Evolutionary conservation across 2,888 invertebrate genomes (phyloP), one percentile per base, ranked within the genome.

Genomic region (Lumbricus terrestris): DNA sequence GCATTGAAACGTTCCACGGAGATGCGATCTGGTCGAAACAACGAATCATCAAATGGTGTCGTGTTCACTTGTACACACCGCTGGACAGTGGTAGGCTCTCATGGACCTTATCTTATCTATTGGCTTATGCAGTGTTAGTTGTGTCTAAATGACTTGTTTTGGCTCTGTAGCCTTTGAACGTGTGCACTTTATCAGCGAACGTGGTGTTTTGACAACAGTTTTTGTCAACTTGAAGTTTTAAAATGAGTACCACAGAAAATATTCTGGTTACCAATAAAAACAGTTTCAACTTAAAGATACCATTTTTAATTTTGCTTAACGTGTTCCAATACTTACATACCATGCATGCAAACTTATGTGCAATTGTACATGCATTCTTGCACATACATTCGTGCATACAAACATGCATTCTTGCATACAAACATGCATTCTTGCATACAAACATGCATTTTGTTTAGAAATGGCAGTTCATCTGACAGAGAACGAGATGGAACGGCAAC

Each of bases 41-140:
- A 37, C 89, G 23, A 37, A 38, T 89, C 34, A 69, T 89, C 34
- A 35, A 13, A 23, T 89, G 89, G 89, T 89, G 89, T 54, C 89
- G 89, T 16, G 69, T 23, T 29, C 89, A n/a, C 23, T 69, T 89
- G 29, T 89, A 54, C 89, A 89, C 89, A 35, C 89, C 89, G 20
- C 33, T 89, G n/a, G 69, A 54, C 54, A 33, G 11, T 29, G 89
- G 89, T 69, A 37, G 37, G 85, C 23, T 85, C 85, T 13, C n/a
- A 0, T 69, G n/a, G n/a, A 47, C 23, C 47, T 69, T 3, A 29
- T 69, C 69, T 29, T n/a, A 69, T n/a, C 29, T 69, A n/a, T 54
- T 29, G 23, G 23, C 54, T 54, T 29, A 29, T 42, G 42, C 18
- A 16, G 42, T 42, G 42, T 42, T 42, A n/a, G 42, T 42, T 42